Base-by-base conservation (phyloP, 2,888 invertebrate species). In the Mayetiola destructor region DNA sequence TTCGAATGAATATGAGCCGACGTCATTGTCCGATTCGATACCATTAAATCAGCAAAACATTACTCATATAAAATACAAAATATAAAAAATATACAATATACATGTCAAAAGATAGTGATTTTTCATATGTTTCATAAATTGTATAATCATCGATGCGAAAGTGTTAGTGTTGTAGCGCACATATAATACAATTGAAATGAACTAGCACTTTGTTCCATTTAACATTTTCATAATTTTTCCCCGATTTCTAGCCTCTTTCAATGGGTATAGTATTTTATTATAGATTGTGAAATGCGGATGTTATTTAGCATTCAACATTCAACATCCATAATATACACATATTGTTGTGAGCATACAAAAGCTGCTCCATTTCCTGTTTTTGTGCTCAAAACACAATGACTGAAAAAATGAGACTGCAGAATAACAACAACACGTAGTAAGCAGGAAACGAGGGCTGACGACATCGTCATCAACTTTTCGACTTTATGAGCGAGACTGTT, bases 351-450 rank as follows among this genome's bases (percentile, higher is more conserved):
- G 37, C 55, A 32, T 30, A 58, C 59, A 59, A 60, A 60, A 56
- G 56, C 57, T 56, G 55, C 56, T 59, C 32, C 59, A 58, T 60
- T 61, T 61, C 61, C 61, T 60, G 60, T 55, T 48, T 56, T 29
- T 10, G 27, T 8, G 48, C 48, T n/a, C n/a, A n/a, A n/a, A n/a
- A n/a, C 27, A 23, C 27, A 48, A 20, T 48, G 27, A 27, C 27
- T 27, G n/a, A 27, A 27, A 27, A 48, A 27, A 27, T n/a, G n/a
- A n/a, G 23, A 21, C 42, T 23, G 23, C 12, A 27, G n/a, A 48
- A 48, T 16, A 27, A 27, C 48, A 48, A 48, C 48, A 48, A 23
- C 27, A 9, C 18, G n/a, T 57, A 55, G 57, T 20, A 55, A 55
- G 39, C 59, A 59, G 61, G 61, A 61, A 56, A 56, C 30, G 48